Evolutionary conservation across 2,888 invertebrate genomes (phyloP), one percentile per base, ranked within the genome.

Genomic region (Torymus aiolomorphi): DNA sequence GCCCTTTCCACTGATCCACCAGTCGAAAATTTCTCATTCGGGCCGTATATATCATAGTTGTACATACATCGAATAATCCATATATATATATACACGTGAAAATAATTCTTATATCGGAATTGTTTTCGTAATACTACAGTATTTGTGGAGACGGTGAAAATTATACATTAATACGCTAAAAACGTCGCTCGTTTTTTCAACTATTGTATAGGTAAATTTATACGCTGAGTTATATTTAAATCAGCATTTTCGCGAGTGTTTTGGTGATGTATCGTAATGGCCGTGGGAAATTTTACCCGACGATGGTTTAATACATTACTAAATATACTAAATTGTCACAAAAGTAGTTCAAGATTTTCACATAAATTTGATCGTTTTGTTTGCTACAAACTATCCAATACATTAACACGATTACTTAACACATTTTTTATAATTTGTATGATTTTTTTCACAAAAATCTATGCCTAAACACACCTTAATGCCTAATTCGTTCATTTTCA

Each of bases 1-100:
- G 72, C 72, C 77, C 74, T 75, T 69, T 80, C 65, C 63, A 72
- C 61, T 79, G 74, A 76, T 76, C 73, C 75, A 72, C 78, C 78
- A 78, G 77, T 80, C 61, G 67, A 78, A 62, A 63, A 72, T 75
- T 78, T 16, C 72, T 51, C 14, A 78, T 75, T 42, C 54, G 61
- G 77, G 71, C 77, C 16, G 10, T 67, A 42, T 57, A 75, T 57
- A 66, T 62, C 61, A 54, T 66, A 73, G 42, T 59, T 42, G 42
- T 62, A 76, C 57, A 75, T 78, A 63, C 78, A 72, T 66, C 56
- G 20, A 76, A 63, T 62, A 77, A 65, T 69, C 8, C 42, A 42
- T 20, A 70, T 65, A 63, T 65, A 63, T 69, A 59, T 59, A 73
- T 70, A 70, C 54, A 74, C 54, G 54, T 49, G 16, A 71, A 76